These are phyloP conservation scores for Ceryle rudis DNA, from an alignment of 2,797 vertebrate genomes.

Conservation along the genomic window DNA sequence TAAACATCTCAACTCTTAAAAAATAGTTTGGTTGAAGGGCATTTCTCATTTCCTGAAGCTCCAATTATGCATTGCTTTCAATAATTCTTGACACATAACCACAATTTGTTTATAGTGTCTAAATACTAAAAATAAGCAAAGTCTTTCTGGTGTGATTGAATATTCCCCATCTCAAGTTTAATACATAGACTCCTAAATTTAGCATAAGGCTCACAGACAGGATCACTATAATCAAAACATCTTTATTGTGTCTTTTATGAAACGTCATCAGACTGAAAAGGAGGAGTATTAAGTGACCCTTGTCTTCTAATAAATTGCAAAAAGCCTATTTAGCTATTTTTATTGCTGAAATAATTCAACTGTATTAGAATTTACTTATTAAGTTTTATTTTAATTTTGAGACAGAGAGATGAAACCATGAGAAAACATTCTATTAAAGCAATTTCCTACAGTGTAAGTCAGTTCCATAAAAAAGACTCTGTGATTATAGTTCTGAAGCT, in stretches of 20 bases:
- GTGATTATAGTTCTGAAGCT: constrained; percentile 48
- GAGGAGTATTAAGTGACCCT: constrained; percentile 7
- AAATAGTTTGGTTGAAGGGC: background rate
- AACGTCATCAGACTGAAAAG: background rate
- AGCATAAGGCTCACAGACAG: background rate
- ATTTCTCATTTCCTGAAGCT: background rate
- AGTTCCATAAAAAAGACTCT: constrained; percentile 38
- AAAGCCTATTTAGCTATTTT: constrained; percentile 24
- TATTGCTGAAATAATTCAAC: constrained; percentile 40
- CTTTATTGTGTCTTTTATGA: constrained; percentile 27
- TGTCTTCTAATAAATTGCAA: constrained; percentile 35
- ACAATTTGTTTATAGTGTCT: background rate
- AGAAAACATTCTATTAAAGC: constrained; percentile 60
- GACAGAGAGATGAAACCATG: constrained; percentile 43
- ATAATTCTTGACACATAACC: background rate
- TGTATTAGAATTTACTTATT: background rate
- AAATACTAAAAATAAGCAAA: background rate
- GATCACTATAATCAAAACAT: background rate
- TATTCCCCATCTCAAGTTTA: background rate
- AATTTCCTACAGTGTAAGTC: constrained; percentile 49
- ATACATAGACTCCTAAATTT: background rate
- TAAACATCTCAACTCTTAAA: background rate
- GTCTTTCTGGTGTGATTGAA: background rate
- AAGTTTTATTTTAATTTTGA: constrained; percentile 36
- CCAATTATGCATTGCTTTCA: background rate